Percentiles rank a stretch among this genome's conserved stretches.
These are phyloP conservation scores for Phoxinus dragarum DNA, from an alignment of 2,797 vertebrate genomes.

Conservation along the genomic window DNA sequence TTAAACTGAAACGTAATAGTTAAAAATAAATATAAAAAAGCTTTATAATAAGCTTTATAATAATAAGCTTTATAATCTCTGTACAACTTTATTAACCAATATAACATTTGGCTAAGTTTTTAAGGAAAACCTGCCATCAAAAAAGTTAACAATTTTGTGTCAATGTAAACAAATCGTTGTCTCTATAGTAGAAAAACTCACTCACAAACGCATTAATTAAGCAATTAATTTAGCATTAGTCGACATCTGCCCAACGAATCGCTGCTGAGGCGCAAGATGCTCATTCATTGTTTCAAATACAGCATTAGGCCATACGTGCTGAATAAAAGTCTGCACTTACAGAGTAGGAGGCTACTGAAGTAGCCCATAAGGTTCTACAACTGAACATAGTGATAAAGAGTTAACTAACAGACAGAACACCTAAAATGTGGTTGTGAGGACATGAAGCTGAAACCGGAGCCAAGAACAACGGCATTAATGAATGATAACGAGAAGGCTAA, in stretches of 20 bases:
- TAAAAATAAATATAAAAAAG: not conserved
- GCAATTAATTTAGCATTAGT: conserved; percentile 53
- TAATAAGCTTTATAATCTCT: not conserved
- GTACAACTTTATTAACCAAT: not conserved
- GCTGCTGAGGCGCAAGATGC: conserved; percentile 9
- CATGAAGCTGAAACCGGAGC: not conserved
- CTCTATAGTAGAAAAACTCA: not conserved
- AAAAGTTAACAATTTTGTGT: not conserved
- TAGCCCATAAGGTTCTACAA: not conserved
- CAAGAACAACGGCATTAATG: conserved; percentile 4
- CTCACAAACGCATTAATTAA: conserved; percentile 42
- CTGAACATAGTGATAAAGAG: not conserved
- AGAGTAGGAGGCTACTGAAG: not conserved
- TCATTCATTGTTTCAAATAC: conserved; percentile 7
- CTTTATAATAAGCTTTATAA: not conserved
- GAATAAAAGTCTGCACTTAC: not conserved
- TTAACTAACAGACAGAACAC: not conserved
- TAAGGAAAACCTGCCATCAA: not conserved
- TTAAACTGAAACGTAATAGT: not conserved
- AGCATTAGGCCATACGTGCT: not conserved
- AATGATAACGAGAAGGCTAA: not conserved
- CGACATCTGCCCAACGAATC: conserved; percentile 15
- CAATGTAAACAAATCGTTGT: not conserved
- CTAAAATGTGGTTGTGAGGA: conserved; percentile 14
- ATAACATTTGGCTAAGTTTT: not conserved